A percentile compares a stretch with the other conserved stretches of the same genome.
Evolutionary conservation across 2,797 vertebrate genomes (phyloP).

Genomic region (Rallus crepitans): DNA sequence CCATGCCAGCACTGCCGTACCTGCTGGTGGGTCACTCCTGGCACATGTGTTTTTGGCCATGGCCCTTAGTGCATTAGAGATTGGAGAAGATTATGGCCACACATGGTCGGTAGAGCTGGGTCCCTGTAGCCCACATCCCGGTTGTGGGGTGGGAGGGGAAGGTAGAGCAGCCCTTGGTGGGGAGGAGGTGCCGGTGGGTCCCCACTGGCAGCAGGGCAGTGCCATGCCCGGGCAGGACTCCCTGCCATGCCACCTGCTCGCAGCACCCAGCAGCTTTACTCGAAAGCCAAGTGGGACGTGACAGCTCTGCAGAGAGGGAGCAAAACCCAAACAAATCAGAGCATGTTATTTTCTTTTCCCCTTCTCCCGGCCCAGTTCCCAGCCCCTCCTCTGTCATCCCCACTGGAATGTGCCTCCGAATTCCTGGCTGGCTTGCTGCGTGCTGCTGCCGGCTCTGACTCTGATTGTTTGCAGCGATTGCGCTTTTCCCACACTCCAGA

Average conservation of each 20-base stretch:
- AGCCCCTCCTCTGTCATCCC: conserved; percentile 34
- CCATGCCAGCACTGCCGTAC: fast-evolving
- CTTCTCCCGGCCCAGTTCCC: not conserved
- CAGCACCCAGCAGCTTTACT: not conserved
- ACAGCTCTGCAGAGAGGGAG: not conserved
- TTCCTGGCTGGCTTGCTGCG: conserved; percentile 25
- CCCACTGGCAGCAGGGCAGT: not conserved
- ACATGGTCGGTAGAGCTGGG: fast-evolving
- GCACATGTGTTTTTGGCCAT: fast-evolving
- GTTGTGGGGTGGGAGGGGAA: not conserved
- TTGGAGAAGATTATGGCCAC: not conserved
- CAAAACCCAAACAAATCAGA: conserved; percentile 9
- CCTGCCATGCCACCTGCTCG: fast-evolving
- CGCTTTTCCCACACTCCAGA: conserved; percentile 67
- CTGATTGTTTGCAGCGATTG: conserved; percentile 66
- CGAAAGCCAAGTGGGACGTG: not conserved
- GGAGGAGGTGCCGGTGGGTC: not conserved
- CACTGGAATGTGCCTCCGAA: conserved; percentile 19
- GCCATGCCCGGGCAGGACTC: not conserved
- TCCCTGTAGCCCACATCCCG: fast-evolving
- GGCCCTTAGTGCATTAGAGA: not conserved
- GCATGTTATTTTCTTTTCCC: not conserved
- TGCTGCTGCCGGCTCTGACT: conserved; percentile 67
- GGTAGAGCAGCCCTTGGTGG: not conserved
- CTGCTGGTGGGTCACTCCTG: not conserved